A percentile compares a stretch with the other conserved stretches of the same genome.
phyloP scores from a whole-genome alignment of 2,888 invertebrate species.

The Eupelmus urozonus region DNA sequence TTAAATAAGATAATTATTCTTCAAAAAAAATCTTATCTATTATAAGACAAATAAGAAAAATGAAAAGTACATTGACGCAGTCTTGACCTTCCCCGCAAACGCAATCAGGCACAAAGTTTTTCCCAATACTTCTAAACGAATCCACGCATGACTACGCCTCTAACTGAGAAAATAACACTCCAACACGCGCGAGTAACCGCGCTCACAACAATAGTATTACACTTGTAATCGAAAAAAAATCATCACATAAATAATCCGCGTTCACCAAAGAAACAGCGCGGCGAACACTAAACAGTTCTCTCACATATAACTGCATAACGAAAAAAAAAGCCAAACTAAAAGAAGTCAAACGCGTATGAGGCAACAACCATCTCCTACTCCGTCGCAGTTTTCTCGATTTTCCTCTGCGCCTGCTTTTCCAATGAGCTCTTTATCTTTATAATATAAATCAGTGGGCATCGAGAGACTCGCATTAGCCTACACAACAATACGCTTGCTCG shows the following conservation, averaged over 20 bases:
- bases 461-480: slow-evolving; percentile 33
- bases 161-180: slow-evolving; percentile 6
- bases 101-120: slow-evolving; percentile 20
- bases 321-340: slow-evolving; percentile 14
- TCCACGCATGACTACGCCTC: background rate
- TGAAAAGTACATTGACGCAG: too few species aligned
- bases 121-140: slow-evolving; percentile 5
- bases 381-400: slow-evolving; percentile 46
- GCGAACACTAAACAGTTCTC: too few species aligned
- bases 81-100: too few species aligned
- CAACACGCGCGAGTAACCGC: slow-evolving; percentile 10
- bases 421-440: slow-evolving; percentile 54
- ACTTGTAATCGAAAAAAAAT: slow-evolving; percentile 28
- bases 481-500: too few species aligned
- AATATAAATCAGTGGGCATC: slow-evolving; percentile 57
- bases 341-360: slow-evolving; percentile 42
- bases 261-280: background rate
- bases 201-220: background rate
- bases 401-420: slow-evolving; percentile 43
- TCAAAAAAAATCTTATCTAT: too few species aligned
- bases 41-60: too few species aligned
- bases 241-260: slow-evolving; percentile 34
- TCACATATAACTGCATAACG: too few species aligned
- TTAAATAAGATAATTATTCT: too few species aligned
- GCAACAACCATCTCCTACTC: slow-evolving; percentile 23